Base-by-base conservation (phyloP, 2,888 invertebrate genomes). In the Alloscopus bannaensis region DNA sequence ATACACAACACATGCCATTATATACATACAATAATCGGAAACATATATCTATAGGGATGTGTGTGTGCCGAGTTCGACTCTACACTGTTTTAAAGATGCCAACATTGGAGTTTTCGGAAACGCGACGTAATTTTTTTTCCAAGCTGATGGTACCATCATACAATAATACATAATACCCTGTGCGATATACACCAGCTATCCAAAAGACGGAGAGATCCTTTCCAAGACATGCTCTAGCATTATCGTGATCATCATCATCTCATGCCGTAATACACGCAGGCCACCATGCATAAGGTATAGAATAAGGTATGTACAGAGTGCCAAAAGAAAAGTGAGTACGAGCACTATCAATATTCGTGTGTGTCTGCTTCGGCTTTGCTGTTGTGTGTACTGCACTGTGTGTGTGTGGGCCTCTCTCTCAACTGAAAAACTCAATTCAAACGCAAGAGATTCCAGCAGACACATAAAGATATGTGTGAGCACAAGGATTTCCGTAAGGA, bases 1-100 rank as follows among this genome's bases (percentile, higher is more conserved):
- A 79, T 80, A 80, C 73, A 73, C 73, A 80, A 73, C 80, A 80
- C 79, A 79, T 57, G 29, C 73, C 72, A 79, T 60, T 60, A 79
- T 31, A 68, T 20, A 52, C 24, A 28, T 36, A 68, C 40, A 36
- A 36, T 68, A 36, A 66, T 71, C 71, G 36, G 45, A n/a, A 31
- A 22, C 8, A 64, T 3, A 29, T 6, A 57, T 57, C 26, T 28
- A 59, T 36, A 31, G 47, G 1, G n/a, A n/a, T n/a, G n/a, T n/a
- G n/a, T n/a, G n/a, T n/a, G n/a, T n/a, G n/a, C n/a, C n/a, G n/a
- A n/a, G n/a, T n/a, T n/a, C n/a, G n/a, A n/a, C n/a, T n/a, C n/a
- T n/a, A n/a, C n/a, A n/a, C n/a, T 36, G n/a, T 36, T 36, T 60
- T 31, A 36, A 36, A 47, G 29, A 29, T 60, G 18, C 55, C 55